Evolutionary conservation across 2,888 invertebrate genomes (phyloP), one percentile per base, ranked within the genome.

Genomic region (Drosophila monieri): DNA sequence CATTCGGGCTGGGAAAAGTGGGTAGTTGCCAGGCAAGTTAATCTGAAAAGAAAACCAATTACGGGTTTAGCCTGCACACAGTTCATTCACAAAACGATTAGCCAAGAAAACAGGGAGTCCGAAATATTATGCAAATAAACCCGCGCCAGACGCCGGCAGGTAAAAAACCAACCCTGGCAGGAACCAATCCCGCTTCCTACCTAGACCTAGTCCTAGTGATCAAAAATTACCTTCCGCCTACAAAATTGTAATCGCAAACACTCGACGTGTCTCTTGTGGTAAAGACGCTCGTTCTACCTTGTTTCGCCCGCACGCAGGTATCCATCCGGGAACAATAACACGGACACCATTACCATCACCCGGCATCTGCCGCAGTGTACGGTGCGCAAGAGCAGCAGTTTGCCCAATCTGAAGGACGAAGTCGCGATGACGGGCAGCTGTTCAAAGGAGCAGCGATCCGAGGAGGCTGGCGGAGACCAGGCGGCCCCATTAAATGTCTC

Each of bases 291-390:
- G 87, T 72, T 81, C 67, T 51, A 84, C 35, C 70, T 87, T 73
- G 71, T 84, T 44, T 87, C 87, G 64, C 80, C 88, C 79, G 64
- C 75, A 49, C 78, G 76, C 89, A 94, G 96, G 89, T 95, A 95
- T 92, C 95, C 96, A 56, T 95, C 96, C 61, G 96, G 95, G 76
- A 95, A 95, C 80, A 95, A 95, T 88, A 95, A 95, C 76, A 90
- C 90, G 32, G 72, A 65, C 89, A 92, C 93, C 76, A 92, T 93
- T 71, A 72, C 80, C 10, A 92, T 93, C 86, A 93, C 92, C 80
- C 93, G 94, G 78, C 93, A 94, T 73, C 88, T 91, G 56, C 88
- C 85, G 90, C 93, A 89, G 90, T 94, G 92, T 92, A 94, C 92
- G 79, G 94, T 93, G 76, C 93, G 92, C 66, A 96, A 95, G 92